Evolutionary conservation across 35 echinoderm and acorn worm genomes (phyloP), one percentile per base, ranked within the genome.

Genomic region (Anneissia japonica): DNA sequence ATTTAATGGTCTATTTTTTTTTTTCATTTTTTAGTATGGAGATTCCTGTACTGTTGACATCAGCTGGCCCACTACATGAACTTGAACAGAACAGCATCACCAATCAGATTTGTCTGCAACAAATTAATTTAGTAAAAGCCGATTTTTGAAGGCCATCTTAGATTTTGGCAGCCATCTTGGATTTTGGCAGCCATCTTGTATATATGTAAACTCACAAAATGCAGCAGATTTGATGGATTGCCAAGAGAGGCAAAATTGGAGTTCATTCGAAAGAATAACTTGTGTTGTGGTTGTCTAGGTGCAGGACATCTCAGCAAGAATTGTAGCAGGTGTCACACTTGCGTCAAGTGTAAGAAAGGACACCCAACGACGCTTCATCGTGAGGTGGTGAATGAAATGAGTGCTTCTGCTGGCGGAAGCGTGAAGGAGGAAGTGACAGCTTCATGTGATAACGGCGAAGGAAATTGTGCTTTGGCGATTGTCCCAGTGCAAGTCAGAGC

Each of bases 391-490:
- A 35, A 81, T 4, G 13, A 81, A 37, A 36, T 34, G n/a, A n/a
- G n/a, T n/a, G n/a, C n/a, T n/a, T n/a, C n/a, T n/a, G n/a, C n/a
- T n/a, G n/a, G n/a, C n/a, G n/a, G 76, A 29, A 32, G 21, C 75
- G 29, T n/a, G n/a, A n/a, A n/a, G n/a, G n/a, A n/a, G n/a, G n/a
- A n/a, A n/a, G n/a, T n/a, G n/a, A n/a, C n/a, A n/a, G n/a, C n/a
- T n/a, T n/a, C n/a, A 34, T 81, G 31, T 33, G n/a, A 12, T n/a
- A 10, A 81, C 45, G 28, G 56, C 23, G 82, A n/a, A 56, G 82
- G 88, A 9, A n/a, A 77, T 37, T 85, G 88, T 37, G 85, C 82
- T 31, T 79, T 84, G 39, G 82, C 88, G 21, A 84, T 90, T 30
- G 80, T 90, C 0, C 76, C 88, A 7, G 88, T 85, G 21, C 6